Evolutionary conservation across 1,140 invertebrate genomes (phyloP), one percentile per base, ranked within the genome.

Genomic region (Tetramorium simillimum): DNA sequence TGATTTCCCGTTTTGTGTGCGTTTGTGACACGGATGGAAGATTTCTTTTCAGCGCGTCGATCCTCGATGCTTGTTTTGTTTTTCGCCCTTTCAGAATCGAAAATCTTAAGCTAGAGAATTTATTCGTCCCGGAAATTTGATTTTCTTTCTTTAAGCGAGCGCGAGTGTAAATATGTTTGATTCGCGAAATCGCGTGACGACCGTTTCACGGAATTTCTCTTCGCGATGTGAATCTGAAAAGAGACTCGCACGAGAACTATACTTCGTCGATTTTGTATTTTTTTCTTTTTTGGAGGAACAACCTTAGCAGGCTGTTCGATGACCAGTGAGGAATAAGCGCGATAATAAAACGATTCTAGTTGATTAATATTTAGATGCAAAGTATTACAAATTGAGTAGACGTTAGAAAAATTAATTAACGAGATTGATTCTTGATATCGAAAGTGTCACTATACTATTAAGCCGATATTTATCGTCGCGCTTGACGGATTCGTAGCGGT

Each of bases 21-120:
- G 80, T 75, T 75, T 84, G 24, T 58, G 80, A 84, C 69, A 84
- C 24, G 69, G 80, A 84, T 84, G 69, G 80, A 84, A 84, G 58
- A 84, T 60, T 84, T 75, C 12, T 56, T 37, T 21, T 16, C n/a
- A 9, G 37, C 21, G 65, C 14, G 37, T 58, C 33, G n/a, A 24
- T 75, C 18, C 24, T 82, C 37, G 2, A 12, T 28, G 21, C 14
- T 58, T 21, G 4, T 24, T 69, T n/a, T 33, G 2, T 53, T 53
- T n/a, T 65, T 62, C 4, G 6, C 12, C n/a, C 10, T 63, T 24
- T 40, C 21, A 63, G 16, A 33, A 49, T 16, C 21, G 65, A 69
- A n/a, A 65, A 46, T 46, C 5, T 69, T 2, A 65, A 12, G 33
- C n/a, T 12, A 60, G 16, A 75, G 16, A 75, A 75, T 40, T 75